Evolutionary conservation across 2,888 invertebrate species (phyloP).

Genomic region (Nemapogon koenigi): DNA sequence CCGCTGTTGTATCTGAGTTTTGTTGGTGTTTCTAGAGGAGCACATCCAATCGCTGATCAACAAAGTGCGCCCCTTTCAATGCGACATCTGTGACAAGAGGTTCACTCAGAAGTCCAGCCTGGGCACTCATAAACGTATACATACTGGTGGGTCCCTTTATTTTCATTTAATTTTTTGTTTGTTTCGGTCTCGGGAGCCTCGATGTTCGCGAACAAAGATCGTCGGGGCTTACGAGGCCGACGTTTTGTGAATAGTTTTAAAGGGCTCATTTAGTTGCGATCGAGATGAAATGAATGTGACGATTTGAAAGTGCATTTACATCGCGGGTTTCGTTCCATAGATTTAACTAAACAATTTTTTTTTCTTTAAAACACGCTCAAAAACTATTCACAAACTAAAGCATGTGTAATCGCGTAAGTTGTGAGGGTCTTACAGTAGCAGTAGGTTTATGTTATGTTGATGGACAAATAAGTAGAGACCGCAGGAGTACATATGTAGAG

Average conservation of each 20-base stretch:
- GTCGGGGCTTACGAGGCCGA: slow-evolving; percentile 56
- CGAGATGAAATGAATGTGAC: slow-evolving; percentile 7
- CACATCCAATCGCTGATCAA: slow-evolving; percentile 68
- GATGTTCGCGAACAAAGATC: slow-evolving; percentile 22
- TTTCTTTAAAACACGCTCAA: slow-evolving; percentile 46
- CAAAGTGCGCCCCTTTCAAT: slow-evolving; percentile 70
- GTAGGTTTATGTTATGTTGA: slow-evolving; percentile 54
- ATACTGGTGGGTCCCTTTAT: slow-evolving; percentile 69
- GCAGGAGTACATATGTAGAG: slow-evolving; percentile 17
- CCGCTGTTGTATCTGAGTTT: slow-evolving; percentile 57
- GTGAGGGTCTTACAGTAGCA: slow-evolving; percentile 45
- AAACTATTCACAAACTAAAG: slow-evolving; percentile 66
- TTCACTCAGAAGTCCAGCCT: slow-evolving; percentile 85
- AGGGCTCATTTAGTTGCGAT: slow-evolving; percentile 32
- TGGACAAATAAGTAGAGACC: slow-evolving; percentile 52
- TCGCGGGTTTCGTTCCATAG: too few relatives aligned
- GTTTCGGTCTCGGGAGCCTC: slow-evolving; percentile 55
- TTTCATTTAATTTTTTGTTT: slow-evolving; percentile 46
- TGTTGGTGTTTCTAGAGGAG: slow-evolving; percentile 66
- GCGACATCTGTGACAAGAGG: slow-evolving; percentile 79
- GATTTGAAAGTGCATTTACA: slow-evolving; percentile 2
- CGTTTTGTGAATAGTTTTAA: slow-evolving; percentile 63
- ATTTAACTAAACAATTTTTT: too few relatives aligned
- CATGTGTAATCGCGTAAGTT: slow-evolving; percentile 57
- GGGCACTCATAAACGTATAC: slow-evolving; percentile 82